These are phyloP conservation scores for Eclectus roratus DNA, from an alignment of 2,113 vertebrate genomes.

Conservation along the genomic window DNA sequence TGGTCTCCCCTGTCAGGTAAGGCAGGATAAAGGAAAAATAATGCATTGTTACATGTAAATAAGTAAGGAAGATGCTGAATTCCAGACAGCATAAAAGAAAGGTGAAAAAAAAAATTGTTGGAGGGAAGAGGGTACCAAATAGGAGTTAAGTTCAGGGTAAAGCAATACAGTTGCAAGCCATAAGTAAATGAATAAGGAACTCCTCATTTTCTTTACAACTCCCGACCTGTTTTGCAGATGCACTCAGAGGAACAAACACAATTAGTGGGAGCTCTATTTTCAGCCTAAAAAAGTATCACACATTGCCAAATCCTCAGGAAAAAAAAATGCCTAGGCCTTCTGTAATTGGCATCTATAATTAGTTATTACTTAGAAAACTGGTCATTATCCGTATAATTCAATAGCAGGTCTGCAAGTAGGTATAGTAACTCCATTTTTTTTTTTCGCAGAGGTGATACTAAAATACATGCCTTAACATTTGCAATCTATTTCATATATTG, in stretches of 20 bases:
- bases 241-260: neutral
- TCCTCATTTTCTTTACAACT: neutral
- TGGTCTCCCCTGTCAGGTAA: neutral
- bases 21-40: neutral
- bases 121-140: neutral
- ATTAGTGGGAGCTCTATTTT: neutral
- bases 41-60: neutral
- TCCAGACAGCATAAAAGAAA: neutral
- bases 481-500: neutral
- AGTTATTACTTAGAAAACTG: neutral
- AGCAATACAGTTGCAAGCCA: neutral
- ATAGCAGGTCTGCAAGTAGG: neutral
- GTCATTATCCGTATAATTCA: neutral
- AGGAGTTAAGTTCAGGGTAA: neutral
- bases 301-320: neutral
- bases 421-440: neutral
- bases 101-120: neutral
- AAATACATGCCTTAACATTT: neutral
- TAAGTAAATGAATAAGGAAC: neutral
- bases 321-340: neutral
- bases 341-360: neutral
- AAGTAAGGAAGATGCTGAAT: neutral
- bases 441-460: neutral
- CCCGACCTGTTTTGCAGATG: fast-evolving
- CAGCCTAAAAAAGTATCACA: neutral